Conservation (phyloP, 2,797 vertebrate genomes). For the Gallinago nigripennis region DNA sequence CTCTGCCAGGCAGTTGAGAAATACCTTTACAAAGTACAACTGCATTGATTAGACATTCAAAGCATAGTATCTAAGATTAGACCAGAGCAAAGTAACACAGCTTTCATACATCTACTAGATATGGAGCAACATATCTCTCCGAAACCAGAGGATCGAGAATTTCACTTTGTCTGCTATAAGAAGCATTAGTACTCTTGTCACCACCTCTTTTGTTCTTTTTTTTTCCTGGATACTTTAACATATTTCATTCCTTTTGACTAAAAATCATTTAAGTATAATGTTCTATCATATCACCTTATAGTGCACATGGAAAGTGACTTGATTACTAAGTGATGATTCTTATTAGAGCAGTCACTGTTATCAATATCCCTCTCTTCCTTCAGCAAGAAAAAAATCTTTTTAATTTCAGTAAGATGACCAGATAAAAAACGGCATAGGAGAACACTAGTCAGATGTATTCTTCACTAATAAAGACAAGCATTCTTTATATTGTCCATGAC, state of each 20-base stretch:
- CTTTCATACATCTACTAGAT: not conserved
- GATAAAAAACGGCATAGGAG: not conserved
- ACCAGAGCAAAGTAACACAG: not conserved
- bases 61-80: not conserved
- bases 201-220: not conserved
- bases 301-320: not conserved
- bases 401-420: not conserved
- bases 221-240: not conserved
- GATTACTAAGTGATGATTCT: not conserved
- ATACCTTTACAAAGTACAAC: not conserved
- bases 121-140: not conserved
- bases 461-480: not conserved
- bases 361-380: not conserved
- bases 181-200: not conserved
- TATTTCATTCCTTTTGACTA: not conserved
- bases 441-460: not conserved
- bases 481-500: not conserved
- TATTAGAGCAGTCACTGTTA: not conserved
- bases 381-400: not conserved
- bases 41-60: not conserved
- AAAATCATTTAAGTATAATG: not conserved
- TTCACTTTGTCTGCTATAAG: not conserved
- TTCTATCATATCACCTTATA: not conserved
- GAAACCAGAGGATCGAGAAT: not conserved
- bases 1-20: not conserved